phyloP scores from a whole-genome alignment of 2,888 invertebrate species.

The Aspidapion aeneum region DNA sequence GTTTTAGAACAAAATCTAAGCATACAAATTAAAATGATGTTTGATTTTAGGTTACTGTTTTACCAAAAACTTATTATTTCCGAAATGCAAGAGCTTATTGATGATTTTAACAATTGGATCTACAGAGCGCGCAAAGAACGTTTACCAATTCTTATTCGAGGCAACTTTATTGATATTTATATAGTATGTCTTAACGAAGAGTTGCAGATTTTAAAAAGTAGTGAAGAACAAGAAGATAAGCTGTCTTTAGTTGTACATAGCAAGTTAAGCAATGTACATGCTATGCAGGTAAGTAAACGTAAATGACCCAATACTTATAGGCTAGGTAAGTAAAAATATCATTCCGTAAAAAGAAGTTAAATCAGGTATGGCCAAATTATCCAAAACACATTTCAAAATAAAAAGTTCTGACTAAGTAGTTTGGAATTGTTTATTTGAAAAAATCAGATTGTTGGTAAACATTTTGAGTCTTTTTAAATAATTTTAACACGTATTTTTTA shows the following conservation, averaged over 20 bases:
- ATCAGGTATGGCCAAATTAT: too few species aligned
- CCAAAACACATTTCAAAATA: too few species aligned
- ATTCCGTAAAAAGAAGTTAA: too few species aligned
- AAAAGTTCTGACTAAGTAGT: too few species aligned
- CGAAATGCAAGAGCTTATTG: constrained; percentile 57
- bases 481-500: too few species aligned
- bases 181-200: constrained; percentile 70
- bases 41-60: constrained; percentile 51
- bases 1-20: too few species aligned
- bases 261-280: constrained; percentile 46
- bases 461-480: too few species aligned
- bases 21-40: too few species aligned
- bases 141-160: constrained; percentile 56
- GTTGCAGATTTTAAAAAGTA: constrained; percentile 67
- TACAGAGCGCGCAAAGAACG: constrained; percentile 55
- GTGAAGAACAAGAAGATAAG: constrained; percentile 65
- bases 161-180: constrained; percentile 59
- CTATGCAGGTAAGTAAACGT: constrained; percentile 42
- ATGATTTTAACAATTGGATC: constrained; percentile 64
- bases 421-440: too few species aligned
- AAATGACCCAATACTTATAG: too few species aligned
- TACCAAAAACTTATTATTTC: constrained; percentile 64
- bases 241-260: constrained; percentile 50
- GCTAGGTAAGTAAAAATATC: too few species aligned
- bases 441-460: too few species aligned